These are phyloP conservation scores for Sparus aurata DNA, from an alignment of 2,797 vertebrate genomes.

Conservation along the genomic window DNA sequence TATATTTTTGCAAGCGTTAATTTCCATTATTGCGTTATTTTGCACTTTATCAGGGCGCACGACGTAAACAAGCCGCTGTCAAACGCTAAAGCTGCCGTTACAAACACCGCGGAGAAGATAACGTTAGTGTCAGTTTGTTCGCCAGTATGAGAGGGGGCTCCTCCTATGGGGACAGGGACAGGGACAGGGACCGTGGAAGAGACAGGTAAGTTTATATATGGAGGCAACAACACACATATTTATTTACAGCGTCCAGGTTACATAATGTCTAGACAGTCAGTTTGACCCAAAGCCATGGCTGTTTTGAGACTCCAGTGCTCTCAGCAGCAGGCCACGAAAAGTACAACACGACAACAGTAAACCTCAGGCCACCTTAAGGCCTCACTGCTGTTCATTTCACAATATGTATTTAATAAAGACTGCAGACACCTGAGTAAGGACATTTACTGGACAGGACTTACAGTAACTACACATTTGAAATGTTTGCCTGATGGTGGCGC, in stretches of 20 bases:
- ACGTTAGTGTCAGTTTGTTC: background rate
- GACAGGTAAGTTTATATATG: slow-evolving; percentile 80
- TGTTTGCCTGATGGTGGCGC: background rate
- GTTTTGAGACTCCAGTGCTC: background rate
- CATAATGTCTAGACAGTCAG: background rate
- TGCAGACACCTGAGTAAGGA: background rate
- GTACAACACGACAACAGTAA: background rate
- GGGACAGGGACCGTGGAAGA: slow-evolving; percentile 92
- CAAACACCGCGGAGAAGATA: background rate
- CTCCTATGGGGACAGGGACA: slow-evolving; percentile 87
- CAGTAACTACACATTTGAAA: too few relatives aligned
- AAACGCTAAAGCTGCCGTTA: slow-evolving; percentile 9
- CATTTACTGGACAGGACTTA: background rate
- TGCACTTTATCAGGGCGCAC: background rate
- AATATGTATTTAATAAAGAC: background rate
- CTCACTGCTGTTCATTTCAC: background rate
- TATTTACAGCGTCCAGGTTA: background rate
- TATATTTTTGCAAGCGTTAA: background rate
- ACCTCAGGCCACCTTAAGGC: background rate
- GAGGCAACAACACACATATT: background rate
- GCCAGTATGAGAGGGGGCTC: slow-evolving; percentile 85
- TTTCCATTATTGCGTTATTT: background rate
- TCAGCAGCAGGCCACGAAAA: background rate
- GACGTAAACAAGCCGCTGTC: background rate
- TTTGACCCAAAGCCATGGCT: background rate